These are phyloP conservation scores for Cololabis saira DNA, from an alignment of 2,113 vertebrate genomes.

Conservation along the genomic window DNA sequence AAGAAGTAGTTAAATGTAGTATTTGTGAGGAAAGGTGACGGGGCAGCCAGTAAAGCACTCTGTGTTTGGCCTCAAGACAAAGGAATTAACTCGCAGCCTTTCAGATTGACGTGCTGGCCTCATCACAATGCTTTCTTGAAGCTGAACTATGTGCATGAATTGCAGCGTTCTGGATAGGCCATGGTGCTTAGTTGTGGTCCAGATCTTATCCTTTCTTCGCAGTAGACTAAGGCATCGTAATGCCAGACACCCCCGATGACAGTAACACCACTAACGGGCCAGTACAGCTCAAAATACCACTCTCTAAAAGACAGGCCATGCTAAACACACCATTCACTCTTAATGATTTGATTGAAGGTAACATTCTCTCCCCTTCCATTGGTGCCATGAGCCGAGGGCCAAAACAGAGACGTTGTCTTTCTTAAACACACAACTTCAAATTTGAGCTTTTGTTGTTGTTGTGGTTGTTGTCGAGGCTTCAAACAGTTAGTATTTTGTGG, in stretches of 20 bases:
- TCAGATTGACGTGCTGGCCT: constrained; percentile 49
- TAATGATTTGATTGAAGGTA: no score
- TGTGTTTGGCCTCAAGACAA: constrained; percentile 32
- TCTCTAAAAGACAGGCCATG: no score
- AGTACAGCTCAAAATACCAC: no score
- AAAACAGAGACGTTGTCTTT: not conserved
- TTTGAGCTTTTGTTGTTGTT: not conserved
- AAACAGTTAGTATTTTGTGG: constrained; percentile 4
- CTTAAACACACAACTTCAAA: not conserved
- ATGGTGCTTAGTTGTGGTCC: constrained; percentile 31
- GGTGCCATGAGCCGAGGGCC: not conserved
- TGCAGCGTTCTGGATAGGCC: constrained; percentile 45
- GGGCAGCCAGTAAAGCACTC: constrained; percentile 37
- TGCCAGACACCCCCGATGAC: constrained; percentile 46
- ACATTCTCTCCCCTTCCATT: not conserved
- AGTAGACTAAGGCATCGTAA: constrained; percentile 53
- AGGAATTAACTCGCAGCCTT: constrained; percentile 42
- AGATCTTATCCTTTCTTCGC: constrained; percentile 40
- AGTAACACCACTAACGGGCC: constrained; percentile 39
- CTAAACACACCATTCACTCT: no score
- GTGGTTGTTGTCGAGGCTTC: not conserved
- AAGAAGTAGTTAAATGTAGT: constrained; percentile 7
- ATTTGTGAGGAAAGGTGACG: constrained; percentile 11
- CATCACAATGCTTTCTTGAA: constrained; percentile 33
- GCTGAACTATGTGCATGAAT: constrained; percentile 1